Base-by-base conservation (phyloP, 2,888 invertebrate species). In the Cosmopolites sordidus region DNA sequence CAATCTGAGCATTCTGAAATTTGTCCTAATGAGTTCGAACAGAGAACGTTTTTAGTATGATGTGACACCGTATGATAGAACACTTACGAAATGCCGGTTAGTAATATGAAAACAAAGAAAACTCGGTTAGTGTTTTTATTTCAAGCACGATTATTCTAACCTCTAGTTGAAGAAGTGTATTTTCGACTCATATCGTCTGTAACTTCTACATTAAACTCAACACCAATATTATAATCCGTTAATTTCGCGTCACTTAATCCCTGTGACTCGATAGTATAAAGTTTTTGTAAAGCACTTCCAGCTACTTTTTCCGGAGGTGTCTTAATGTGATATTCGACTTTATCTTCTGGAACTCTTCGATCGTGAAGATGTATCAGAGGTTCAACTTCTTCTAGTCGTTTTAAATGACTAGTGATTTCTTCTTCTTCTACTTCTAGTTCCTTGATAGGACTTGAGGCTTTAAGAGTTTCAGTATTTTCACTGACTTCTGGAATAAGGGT, bases 171-270 rank as follows among this genome's bases (percentile, higher is more conserved):
- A 42, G 65, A 65, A 49, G 67, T 67, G 38, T 68, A 68, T 56
- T 65, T 69, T 62, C 65, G 64, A 54, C 70, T 66, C 67, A 71
- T 72, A 62, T 71, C 71, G 58, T 69, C 68, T 61, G 64, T 62
- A 49, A 65, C 62, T 63, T 67, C 70, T 48, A 66, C 67, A 64
- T 69, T 67, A 61, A 69, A 66, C 58, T 68, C 67, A 46, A 69
- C 63, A 53, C 68, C 67, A 54, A 70, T 65, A 60, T 66, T 66
- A 48, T 62, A 67, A 56, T 69, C 67, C 14, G 67, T 64, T 38
- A 67, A 43, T 48, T 64, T 59, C 42, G 63, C 59, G 45, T 67
- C 66, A 58, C 65, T 64, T 12, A 53, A 51, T 41, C 63, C 63
- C 9, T 59, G 54, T 27, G 64, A 63, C 55, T 68, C 66, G 38